phyloP scores from a whole-genome alignment of 2,797 vertebrate species.

The Microctenopoma stevenorrisi region DNA sequence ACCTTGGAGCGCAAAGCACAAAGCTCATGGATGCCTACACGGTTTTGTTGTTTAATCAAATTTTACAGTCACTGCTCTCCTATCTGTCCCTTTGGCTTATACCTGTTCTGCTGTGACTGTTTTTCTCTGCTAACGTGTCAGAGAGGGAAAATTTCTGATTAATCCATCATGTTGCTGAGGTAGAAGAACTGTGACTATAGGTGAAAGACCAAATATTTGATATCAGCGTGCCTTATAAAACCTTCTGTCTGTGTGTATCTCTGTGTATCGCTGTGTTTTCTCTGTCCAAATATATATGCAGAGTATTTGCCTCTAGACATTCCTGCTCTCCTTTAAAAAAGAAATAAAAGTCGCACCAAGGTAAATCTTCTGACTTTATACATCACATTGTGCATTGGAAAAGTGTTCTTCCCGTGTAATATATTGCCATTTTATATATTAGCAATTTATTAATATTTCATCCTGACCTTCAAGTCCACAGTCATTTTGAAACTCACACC shows the following conservation, averaged over 20 bases:
- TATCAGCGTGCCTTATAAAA: background rate
- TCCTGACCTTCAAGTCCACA: too few relatives aligned
- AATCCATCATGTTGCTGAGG: conserved; percentile 41
- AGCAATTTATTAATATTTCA: too few relatives aligned
- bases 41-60: conserved; percentile 59
- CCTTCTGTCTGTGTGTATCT: background rate
- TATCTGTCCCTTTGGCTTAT: conserved; percentile 36
- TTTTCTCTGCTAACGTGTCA: conserved; percentile 25
- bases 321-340: background rate
- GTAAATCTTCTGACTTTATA: background rate
- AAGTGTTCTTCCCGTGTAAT: too few relatives aligned
- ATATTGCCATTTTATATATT: too few relatives aligned
- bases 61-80: conserved; percentile 42
- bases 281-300: background rate
- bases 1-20: conserved; percentile 18
- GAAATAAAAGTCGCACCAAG: background rate
- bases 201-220: conserved; percentile 30
- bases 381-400: background rate
- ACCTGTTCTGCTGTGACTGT: conserved; percentile 1
- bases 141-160: conserved; percentile 25
- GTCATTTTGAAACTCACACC: too few relatives aligned
- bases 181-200: conserved; percentile 19
- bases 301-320: background rate
- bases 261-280: background rate
- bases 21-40: conserved; percentile 22